Evolutionary conservation across 23 tunicate species (phyloP).

Genomic region (Botrylloides violaceus): DNA sequence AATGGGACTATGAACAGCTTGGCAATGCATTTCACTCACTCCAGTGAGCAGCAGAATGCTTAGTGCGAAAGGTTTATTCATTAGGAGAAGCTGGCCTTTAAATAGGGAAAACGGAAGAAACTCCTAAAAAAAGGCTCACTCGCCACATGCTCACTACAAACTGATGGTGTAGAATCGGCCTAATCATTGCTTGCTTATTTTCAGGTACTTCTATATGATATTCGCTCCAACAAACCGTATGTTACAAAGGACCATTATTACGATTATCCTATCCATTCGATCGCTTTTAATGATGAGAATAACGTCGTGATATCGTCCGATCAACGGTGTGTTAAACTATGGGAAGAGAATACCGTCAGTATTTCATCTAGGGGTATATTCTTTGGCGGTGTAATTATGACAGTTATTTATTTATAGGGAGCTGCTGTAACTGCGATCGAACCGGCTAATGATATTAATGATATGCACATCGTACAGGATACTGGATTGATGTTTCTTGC

Average conservation of each 20-base stretch:
- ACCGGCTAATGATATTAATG: conserved; percentile 55
- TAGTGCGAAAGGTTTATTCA: too few species aligned
- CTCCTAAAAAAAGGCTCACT: too few species aligned
- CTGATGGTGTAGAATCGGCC: too few species aligned
- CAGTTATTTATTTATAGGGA: conserved; percentile 26
- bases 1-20: too few species aligned
- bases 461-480: conserved; percentile 43
- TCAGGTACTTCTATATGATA: conserved; percentile 75
- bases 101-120: too few species aligned
- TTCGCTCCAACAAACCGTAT: conserved; percentile 54
- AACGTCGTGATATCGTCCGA: conserved; percentile 67
- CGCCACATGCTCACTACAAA: too few species aligned
- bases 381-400: neutral
- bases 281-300: conserved; percentile 55
- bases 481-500: conserved; percentile 81
- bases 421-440: conserved; percentile 80
- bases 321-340: conserved; percentile 61
- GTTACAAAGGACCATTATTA: conserved; percentile 72
- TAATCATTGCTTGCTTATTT: neutral
- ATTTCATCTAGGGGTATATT: neutral
- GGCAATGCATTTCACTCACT: too few species aligned
- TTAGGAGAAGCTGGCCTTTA: too few species aligned
- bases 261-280: conserved; percentile 81
- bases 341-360: conserved; percentile 66
- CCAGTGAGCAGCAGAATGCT: too few species aligned